Base-by-base conservation (phyloP, 1,140 invertebrate genomes). In the Proctacanthus coquilletti region DNA sequence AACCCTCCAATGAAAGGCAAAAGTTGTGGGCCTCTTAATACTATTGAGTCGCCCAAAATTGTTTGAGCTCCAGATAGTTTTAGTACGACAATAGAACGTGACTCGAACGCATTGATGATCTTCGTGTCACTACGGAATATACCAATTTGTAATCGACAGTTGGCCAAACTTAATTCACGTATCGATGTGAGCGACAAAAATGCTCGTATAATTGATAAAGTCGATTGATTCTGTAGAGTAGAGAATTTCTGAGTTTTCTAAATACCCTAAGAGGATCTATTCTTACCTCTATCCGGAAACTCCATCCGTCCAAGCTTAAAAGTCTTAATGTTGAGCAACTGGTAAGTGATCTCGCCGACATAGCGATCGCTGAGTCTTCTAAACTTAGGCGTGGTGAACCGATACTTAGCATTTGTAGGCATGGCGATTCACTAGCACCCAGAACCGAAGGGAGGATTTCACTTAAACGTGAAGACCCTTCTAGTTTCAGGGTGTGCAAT, bases 201-300 rank as follows among this genome's bases (percentile, higher is more conserved):
- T 23, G 61, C 53, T 3, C 63, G 51, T 37, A 66, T 61, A 11
- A 61, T 59, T 0, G 57, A 45, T n/a, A 67, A 40, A 15, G 60
- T 63, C 17, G 59, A 61, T 34, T 57, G 59, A 42, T 65, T 62
- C 60, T 66, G 48, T 2, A 41, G 31, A 10, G 21, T 38, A 29
- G 21, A 14, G 36, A 31, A 17, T 18, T 11, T n/a, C n/a, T 13
- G 21, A 21, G 18, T 36, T 17, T 17, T 20, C 14, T 21, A 27
- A 40, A 11, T 44, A 27, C 23, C 23, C 8, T 8, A 27, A 27
- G n/a, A n/a, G n/a, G n/a, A n/a, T n/a, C n/a, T n/a, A n/a, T n/a
- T n/a, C n/a, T n/a, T n/a, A 69, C 69, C 60, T 72, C 68, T 42
- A 72, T 62, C 39, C 67, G 56, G 36, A 71, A 66, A 14, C 64